Conservation (phyloP, 30 jellyfish, hydroid and myxozoan genomes). For the Aurelia coerulea region DNA sequence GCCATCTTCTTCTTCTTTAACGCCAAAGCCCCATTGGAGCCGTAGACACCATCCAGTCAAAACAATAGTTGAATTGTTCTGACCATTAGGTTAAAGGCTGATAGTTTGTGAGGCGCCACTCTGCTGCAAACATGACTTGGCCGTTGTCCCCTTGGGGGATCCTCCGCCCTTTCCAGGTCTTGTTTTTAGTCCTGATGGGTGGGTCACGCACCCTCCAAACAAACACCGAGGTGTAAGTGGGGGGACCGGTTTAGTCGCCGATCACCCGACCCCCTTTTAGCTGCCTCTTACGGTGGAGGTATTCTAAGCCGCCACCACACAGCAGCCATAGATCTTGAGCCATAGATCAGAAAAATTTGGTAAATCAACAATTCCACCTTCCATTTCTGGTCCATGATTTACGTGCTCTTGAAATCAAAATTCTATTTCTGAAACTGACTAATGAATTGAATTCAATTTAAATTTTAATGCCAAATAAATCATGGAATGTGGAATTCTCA, state of each 20-base stretch:
- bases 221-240: constrained; percentile 28
- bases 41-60: too few relatives aligned
- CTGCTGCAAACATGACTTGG: constrained; percentile 14
- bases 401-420: too few relatives aligned
- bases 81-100: not conserved
- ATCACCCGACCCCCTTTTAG: constrained; percentile 4
- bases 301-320: constrained; percentile 22
- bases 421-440: too few relatives aligned
- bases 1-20: too few relatives aligned
- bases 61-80: constrained; percentile 2
- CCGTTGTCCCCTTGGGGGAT: constrained; percentile 23
- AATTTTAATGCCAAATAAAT: too few relatives aligned
- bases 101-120: constrained; percentile 6
- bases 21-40: too few relatives aligned
- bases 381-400: too few relatives aligned
- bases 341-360: not conserved
- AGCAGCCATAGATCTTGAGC: not conserved
- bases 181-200: constrained; percentile 29
- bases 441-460: too few relatives aligned
- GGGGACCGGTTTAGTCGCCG: constrained; percentile 13
- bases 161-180: constrained; percentile 21
- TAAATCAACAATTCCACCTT: too few relatives aligned
- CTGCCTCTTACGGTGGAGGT: constrained; percentile 24
- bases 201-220: constrained; percentile 10
- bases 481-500: too few relatives aligned